Evolutionary conservation across 2,113 vertebrate species (phyloP).

Genomic region (Zosterops hypoxanthus): DNA sequence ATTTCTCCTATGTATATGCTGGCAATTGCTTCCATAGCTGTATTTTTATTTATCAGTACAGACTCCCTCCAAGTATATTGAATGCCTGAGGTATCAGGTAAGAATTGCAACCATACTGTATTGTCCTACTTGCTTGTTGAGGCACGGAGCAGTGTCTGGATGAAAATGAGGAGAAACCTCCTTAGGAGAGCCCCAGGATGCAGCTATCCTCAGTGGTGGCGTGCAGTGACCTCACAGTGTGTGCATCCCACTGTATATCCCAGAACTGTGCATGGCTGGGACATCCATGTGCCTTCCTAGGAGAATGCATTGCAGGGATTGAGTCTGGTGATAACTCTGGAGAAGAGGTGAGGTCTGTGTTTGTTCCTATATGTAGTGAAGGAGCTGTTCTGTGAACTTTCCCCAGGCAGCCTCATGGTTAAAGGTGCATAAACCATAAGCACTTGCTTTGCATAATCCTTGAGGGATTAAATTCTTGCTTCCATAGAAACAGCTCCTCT

Average conservation of each 20-base stretch:
- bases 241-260: neutral
- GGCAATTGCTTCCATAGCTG: neutral
- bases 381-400: neutral
- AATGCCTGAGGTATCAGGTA: neutral
- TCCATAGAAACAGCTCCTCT: neutral
- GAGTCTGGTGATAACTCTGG: neutral
- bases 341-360: neutral
- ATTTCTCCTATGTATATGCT: neutral
- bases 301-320: neutral
- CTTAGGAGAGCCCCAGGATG: neutral
- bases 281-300: neutral
- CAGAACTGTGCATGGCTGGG: accelerated
- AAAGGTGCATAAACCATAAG: neutral
- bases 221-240: neutral
- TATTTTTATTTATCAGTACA: neutral
- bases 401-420: neutral
- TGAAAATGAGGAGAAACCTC: neutral
- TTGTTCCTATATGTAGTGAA: neutral
- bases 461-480: neutral
- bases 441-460: neutral
- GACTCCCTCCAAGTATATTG: neutral
- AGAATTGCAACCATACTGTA: neutral
- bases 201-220: neutral
- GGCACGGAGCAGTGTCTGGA: neutral
- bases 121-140: neutral